Evolutionary conservation across 1,140 invertebrate species (phyloP).

Genomic region (Branchinecta lynchi): DNA sequence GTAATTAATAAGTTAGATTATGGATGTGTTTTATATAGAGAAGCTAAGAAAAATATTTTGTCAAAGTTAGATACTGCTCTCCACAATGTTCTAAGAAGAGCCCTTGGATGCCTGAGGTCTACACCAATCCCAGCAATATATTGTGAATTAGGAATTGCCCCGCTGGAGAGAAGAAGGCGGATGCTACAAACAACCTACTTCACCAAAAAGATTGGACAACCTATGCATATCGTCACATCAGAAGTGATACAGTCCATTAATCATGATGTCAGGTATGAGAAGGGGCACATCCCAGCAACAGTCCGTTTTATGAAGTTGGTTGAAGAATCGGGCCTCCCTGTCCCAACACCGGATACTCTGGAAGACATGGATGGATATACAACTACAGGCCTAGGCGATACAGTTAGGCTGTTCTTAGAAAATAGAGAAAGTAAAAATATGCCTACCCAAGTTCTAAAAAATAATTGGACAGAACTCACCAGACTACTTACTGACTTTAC

Average conservation of each 20-base stretch:
- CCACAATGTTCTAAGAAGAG: background rate
- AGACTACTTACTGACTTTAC: background rate
- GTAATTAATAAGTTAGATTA: background rate
- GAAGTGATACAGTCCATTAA: background rate
- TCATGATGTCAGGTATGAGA: background rate
- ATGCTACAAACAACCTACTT: background rate
- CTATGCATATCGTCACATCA: background rate
- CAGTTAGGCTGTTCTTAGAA: background rate
- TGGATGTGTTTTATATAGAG: background rate
- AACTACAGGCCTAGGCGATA: background rate
- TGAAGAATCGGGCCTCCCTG: background rate
- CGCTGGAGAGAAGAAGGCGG: background rate
- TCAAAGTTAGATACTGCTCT: background rate
- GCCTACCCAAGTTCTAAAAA: background rate
- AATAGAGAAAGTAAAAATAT: background rate
- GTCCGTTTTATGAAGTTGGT: background rate
- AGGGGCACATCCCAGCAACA: background rate
- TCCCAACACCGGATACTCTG: background rate
- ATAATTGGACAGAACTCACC: background rate
- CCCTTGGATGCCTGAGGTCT: background rate
- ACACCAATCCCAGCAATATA: conserved; percentile 6
- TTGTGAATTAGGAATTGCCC: background rate
- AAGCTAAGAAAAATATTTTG: background rate
- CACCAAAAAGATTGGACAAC: background rate
- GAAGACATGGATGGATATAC: background rate